phyloP scores from a whole-genome alignment of 2,113 vertebrate genomes.

The Gallinago paraguaiae region DNA sequence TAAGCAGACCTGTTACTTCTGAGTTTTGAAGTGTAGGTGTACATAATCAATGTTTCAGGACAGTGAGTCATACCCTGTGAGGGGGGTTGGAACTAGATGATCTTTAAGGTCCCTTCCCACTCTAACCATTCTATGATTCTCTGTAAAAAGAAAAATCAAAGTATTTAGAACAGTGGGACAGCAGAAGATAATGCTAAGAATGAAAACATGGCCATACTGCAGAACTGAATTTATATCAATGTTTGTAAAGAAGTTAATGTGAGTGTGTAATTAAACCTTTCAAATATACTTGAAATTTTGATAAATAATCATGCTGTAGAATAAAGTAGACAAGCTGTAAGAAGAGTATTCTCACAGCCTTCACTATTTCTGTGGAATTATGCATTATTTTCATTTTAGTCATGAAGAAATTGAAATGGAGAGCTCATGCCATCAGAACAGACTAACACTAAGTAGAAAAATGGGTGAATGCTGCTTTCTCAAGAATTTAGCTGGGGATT shows the following conservation, averaged over 20 bases:
- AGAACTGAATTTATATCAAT: not conserved
- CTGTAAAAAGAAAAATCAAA: not conserved
- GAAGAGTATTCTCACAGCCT: not conserved
- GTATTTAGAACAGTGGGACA: not conserved
- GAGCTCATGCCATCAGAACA: not conserved
- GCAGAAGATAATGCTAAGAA: not conserved
- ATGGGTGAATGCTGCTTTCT: not conserved
- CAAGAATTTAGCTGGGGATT: not conserved
- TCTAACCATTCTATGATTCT: too few relatives aligned
- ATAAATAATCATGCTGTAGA: not conserved
- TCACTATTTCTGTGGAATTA: not conserved
- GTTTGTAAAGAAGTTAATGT: not conserved
- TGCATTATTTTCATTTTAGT: not conserved
- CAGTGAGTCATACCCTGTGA: not conserved
- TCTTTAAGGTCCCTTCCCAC: too few relatives aligned
- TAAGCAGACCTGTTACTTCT: not conserved
- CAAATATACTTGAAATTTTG: not conserved
- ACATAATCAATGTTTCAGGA: not conserved
- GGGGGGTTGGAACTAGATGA: too few relatives aligned
- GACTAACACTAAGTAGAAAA: not conserved
- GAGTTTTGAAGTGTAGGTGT: not conserved
- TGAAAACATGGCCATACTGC: not conserved
- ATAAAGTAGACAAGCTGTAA: not conserved
- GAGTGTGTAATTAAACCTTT: not conserved
- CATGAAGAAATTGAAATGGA: not conserved